phyloP scores from a whole-genome alignment of 2,113 vertebrate species.

The Erinaceus europaeus region DNA sequence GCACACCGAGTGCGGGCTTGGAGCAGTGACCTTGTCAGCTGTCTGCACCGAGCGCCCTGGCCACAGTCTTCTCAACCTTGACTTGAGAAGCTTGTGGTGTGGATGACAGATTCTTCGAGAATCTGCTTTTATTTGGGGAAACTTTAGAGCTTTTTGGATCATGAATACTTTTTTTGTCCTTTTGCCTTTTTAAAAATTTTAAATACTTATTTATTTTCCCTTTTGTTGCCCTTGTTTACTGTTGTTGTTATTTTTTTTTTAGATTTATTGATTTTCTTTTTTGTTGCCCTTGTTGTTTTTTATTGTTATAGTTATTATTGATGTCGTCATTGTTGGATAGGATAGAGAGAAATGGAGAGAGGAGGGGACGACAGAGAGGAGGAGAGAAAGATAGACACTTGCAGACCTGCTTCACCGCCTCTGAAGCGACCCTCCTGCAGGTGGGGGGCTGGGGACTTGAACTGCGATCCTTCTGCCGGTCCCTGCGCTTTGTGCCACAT shows the following conservation, averaged over 20 bases:
- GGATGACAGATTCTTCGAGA: neutral
- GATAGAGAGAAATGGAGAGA: no score
- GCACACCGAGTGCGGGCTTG: neutral
- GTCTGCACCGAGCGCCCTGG: neutral
- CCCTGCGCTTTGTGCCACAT: no score
- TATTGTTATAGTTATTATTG: no score
- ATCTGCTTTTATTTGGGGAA: neutral
- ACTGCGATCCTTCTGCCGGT: no score
- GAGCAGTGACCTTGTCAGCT: neutral
- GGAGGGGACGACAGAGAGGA: no score
- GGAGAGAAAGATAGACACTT: no score
- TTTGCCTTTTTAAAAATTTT: slow-evolving; percentile 34
- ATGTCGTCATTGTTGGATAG: no score
- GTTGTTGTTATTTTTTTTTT: neutral
- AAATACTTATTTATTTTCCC: neutral
- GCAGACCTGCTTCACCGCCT: no score
- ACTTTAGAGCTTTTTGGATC: neutral
- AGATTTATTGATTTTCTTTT: neutral
- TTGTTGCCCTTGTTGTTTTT: no score
- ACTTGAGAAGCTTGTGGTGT: neutral
- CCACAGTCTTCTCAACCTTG: neutral
- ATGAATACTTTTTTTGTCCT: neutral
- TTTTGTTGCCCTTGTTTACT: no score
- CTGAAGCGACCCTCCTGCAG: no score
- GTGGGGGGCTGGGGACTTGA: no score